These are phyloP conservation scores for Takifugu rubripes DNA, from an alignment of 2,797 vertebrate genomes.

Conservation along the genomic window DNA sequence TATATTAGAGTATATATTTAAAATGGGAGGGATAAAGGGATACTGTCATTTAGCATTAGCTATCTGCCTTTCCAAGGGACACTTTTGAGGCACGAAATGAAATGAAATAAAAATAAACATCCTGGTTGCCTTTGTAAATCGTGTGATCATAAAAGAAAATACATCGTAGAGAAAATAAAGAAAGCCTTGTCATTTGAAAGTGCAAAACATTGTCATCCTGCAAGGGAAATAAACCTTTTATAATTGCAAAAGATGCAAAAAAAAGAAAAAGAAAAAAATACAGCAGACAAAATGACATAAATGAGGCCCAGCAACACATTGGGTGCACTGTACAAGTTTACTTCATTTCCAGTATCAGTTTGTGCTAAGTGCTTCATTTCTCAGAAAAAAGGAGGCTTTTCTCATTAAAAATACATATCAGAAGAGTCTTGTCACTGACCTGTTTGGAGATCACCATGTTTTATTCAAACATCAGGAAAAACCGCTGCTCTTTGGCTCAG, in stretches of 20 bases:
- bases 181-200: too few relatives aligned
- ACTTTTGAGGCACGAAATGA: conserved; percentile 12
- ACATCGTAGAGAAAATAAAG: conserved; percentile 23
- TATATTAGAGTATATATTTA: too few relatives aligned
- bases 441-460: neutral
- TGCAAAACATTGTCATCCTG: too few relatives aligned
- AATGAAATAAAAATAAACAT: conserved; percentile 9
- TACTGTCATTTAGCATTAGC: too few relatives aligned
- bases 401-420: neutral
- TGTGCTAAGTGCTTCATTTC: neutral
- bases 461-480: conserved; percentile 1
- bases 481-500: neutral
- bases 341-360: too few relatives aligned
- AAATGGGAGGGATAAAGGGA: too few relatives aligned
- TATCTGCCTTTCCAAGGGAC: conserved; percentile 13
- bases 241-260: too few relatives aligned
- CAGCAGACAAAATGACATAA: too few relatives aligned
- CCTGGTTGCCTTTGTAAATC: conserved; percentile 14
- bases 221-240: too few relatives aligned
- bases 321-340: too few relatives aligned
- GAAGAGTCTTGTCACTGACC: neutral
- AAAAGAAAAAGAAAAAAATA: too few relatives aligned
- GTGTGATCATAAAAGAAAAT: conserved; percentile 35
- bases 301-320: too few relatives aligned
- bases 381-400: neutral